Base-by-base conservation (phyloP, 2,113 vertebrate species). In the Tachycineta bicolor region DNA sequence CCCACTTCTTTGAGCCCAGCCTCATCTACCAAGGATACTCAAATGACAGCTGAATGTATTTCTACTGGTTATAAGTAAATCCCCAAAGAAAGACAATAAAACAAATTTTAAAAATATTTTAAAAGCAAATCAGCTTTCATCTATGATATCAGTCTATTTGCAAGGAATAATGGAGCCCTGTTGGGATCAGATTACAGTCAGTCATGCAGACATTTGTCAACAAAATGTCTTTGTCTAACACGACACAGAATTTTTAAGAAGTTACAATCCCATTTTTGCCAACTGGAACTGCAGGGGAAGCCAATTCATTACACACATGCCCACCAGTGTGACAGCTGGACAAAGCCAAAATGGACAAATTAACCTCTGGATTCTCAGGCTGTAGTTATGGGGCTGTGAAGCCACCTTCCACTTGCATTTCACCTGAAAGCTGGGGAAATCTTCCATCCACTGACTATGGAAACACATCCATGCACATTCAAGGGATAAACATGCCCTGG, bases 231-330 rank as follows among this genome's bases (percentile, higher is more conserved):
- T 41, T 59, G 26, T 63, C 62, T 86, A 43, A 52, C 10, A 17
- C 3, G 34, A 39, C 63, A 60, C 2, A 17, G 56, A 64, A 59
- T 49, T 43, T 39, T 19, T 25, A 34, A 83, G 29, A 80, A 70
- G 28, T 37, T 76, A 23, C 22, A 69, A 70, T 33, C 33, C 28
- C 62, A 7, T 44, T 87, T 43, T 65, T 60, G 34, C 37, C 73
- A 68, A 18, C 18, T 29, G 52, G 37, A 88, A 62, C 47, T 4
- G 3, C 60, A 56, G 29, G 77, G 46, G n/a, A 70, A 65, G 77
- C 6, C 1, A 28, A 50, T 39, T 25, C 55, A 19, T 43, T 10
- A 12, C 0, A 0, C 11, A 11, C 9, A 3, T 5, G n/a, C 10
- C 59, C 52, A 62, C 7, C 24, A 33, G 29, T 18, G 2, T 1